A percentile compares a stretch with the other conserved stretches of the same genome.
These are phyloP conservation scores for Diplazon laetatorius DNA, from an alignment of 2,888 invertebrate species.

Conservation along the genomic window DNA sequence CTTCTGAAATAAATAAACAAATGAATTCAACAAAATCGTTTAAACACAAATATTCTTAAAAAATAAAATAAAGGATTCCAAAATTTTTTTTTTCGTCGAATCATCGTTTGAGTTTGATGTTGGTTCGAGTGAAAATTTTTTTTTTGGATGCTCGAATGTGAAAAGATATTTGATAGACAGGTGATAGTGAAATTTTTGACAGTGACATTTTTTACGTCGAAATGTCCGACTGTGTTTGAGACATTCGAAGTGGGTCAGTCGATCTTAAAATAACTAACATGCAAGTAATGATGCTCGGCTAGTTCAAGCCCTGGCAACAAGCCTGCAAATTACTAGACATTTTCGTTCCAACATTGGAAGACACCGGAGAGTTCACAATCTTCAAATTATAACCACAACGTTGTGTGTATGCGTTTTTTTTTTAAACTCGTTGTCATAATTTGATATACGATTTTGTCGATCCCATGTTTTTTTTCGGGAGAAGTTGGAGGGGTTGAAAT, in stretches of 20 bases:
- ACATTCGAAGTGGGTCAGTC: conserved; percentile 60
- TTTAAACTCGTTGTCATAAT: not conserved
- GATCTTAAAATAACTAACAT: conserved; percentile 60
- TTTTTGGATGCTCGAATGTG: not conserved
- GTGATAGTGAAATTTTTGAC: conserved; percentile 26
- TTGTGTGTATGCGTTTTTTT: conserved; percentile 19
- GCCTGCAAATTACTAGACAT: conserved; percentile 60
- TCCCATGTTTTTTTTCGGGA: too few relatives aligned
- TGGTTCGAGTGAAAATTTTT: too few relatives aligned
- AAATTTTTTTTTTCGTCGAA: too few relatives aligned
- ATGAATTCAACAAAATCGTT: not conserved
- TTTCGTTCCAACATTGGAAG: conserved; percentile 50
- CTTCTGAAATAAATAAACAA: conserved; percentile 65
- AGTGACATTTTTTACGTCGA: too few relatives aligned
- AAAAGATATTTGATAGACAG: not conserved
- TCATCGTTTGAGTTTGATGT: too few relatives aligned
- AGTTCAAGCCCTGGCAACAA: conserved; percentile 57
- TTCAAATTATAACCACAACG: conserved; percentile 1
- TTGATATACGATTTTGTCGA: not conserved
- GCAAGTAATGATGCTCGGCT: conserved; percentile 61
- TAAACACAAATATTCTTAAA: too few relatives aligned
- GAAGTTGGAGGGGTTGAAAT: too few relatives aligned
- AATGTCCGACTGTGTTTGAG: conserved; percentile 3
- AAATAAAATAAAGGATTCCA: too few relatives aligned
- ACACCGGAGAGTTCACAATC: conserved; percentile 22